Conservation (phyloP, 92 coral and sea anemone genomes). For the Blastomussa wellsi region DNA sequence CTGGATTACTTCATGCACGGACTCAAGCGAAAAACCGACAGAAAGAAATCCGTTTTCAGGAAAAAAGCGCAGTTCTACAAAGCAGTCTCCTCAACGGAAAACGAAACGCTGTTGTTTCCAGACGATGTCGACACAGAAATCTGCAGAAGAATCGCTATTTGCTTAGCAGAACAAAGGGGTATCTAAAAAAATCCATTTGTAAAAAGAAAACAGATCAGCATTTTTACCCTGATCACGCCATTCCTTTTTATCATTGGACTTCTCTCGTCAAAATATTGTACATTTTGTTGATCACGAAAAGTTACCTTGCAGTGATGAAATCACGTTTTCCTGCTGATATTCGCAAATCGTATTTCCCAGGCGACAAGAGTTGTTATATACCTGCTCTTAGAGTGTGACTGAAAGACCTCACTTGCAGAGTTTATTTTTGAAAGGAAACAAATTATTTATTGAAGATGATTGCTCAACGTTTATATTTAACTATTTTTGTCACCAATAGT, state of each 20-base stretch:
- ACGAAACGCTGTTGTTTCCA: constrained; percentile 83
- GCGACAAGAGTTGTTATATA: not conserved
- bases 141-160: constrained; percentile 78
- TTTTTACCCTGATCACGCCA: not conserved
- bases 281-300: not conserved
- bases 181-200: not conserved
- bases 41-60: constrained; percentile 83
- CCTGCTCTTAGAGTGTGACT: not conserved
- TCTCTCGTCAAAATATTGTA: not conserved
- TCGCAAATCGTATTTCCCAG: not conserved
- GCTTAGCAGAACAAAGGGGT: constrained; percentile 32
- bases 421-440: constrained; percentile 29
- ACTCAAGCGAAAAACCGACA: constrained; percentile 64
- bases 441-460: constrained; percentile 35
- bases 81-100: constrained; percentile 79
- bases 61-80: constrained; percentile 83
- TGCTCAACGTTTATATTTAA: not conserved
- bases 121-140: constrained; percentile 75
- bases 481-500: not conserved
- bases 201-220: not conserved
- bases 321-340: not conserved
- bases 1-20: constrained; percentile 86
- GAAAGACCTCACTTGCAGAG: not conserved
- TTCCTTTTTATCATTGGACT: not conserved
- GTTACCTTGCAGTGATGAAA: not conserved